Base-by-base conservation (phyloP, 1,140 invertebrate species). In the Bombus breviceps region DNA sequence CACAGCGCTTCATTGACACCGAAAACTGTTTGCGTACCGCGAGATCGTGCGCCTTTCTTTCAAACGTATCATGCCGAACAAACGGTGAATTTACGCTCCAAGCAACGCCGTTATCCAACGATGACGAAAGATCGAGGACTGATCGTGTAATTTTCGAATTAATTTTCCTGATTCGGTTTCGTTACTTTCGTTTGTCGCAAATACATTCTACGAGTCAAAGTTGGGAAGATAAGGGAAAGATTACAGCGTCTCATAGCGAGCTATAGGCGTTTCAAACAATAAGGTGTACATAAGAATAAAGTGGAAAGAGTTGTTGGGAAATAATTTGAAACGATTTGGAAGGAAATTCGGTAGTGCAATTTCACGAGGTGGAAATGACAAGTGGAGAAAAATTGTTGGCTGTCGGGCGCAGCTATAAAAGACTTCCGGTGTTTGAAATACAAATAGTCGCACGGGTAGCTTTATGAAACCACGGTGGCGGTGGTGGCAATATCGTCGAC, bases 361-460 rank as follows among this genome's bases (percentile, higher is more conserved):
- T 69, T 10, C 34, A 12, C 39, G 69, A n/a, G 69, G 1, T 41
- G 69, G 37, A 4, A 43, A n/a, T 8, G 69, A 43, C n/a, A 32
- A 73, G n/a, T 18, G 41, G 12, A 0, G 69, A 73, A 73, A 47
- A 47, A 73, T 73, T 5, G 71, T 73, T 32, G 39, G 12, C 41
- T 10, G 71, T 18, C 41, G n/a, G n/a, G 5, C 71, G 71, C 39
- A 8, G 41, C 2, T 32, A 32, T n/a, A 43, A 53, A 22, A 32
- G 71, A 43, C 71, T 73, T 3, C 8, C 41, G 41, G 43, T 47
- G 71, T 73, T 73, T 73, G 47, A 73, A 73, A 47, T 73, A 73
- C 41, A 47, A 43, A 43, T 73, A 73, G 41, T 41, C n/a, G n/a
- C 28, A 18, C 15, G 71, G 34, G 2, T 34, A 32, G 43, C 43